Conservation (phyloP, 2,113 vertebrate species). For the Phodopus roborovskii region DNA sequence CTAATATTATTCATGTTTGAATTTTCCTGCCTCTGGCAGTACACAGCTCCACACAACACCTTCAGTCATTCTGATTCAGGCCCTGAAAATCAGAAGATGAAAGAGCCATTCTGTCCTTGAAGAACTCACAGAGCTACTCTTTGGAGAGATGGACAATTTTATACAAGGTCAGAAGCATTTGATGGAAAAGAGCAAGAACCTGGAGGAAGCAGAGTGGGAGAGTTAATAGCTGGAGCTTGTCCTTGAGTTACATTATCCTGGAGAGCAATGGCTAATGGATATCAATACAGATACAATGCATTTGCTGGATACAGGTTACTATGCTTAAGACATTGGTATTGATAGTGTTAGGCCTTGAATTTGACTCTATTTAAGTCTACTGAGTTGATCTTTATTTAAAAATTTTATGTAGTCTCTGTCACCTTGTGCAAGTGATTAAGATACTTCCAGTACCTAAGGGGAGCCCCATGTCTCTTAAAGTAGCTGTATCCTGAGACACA, state of each 20-base stretch:
- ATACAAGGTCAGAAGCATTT: background rate
- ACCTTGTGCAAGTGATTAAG: conserved; percentile 64
- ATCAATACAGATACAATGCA: background rate
- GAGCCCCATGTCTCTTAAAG: conserved; percentile 51
- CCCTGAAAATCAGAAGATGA: background rate
- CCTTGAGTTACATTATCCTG: background rate
- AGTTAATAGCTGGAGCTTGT: background rate
- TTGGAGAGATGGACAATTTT: background rate
- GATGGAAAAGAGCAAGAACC: background rate
- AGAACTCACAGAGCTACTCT: background rate
- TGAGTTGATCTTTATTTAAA: conserved; percentile 67
- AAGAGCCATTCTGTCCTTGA: background rate
- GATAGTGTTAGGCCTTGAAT: conserved; percentile 19
- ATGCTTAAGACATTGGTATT: background rate
- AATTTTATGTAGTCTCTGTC: conserved; percentile 27
- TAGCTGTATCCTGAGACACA: conserved; percentile 29
- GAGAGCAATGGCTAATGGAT: background rate
- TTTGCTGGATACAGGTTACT: background rate
- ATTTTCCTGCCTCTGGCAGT: background rate
- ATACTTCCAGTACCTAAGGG: conserved; percentile 49
- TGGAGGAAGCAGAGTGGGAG: background rate
- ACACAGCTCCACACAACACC: background rate
- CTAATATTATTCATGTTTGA: background rate
- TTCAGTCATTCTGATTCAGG: background rate
- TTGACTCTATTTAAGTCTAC: conserved; percentile 17